A percentile compares a stretch with the other conserved stretches of the same genome.
Conservation (phyloP, 2,888 invertebrate genomes). For the Xiphydria camelus region DNA sequence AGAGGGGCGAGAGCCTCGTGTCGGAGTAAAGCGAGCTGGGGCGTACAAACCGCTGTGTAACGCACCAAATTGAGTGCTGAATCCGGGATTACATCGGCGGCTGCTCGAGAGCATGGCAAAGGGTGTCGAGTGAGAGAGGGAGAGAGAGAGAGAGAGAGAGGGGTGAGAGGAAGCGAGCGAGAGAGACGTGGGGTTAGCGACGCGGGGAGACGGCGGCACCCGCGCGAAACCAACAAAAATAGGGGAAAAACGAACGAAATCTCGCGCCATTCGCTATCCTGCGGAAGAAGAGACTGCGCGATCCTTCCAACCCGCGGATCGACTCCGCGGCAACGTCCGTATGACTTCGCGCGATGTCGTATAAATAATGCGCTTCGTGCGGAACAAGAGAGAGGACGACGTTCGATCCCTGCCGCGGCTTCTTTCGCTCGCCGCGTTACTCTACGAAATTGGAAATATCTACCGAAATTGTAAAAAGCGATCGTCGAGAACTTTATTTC, state of each 20-base stretch:
- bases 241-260: constrained; percentile 9
- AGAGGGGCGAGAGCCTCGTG: constrained; percentile 6
- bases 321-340: neutral
- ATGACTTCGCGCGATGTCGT: too few species aligned
- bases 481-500: too few species aligned
- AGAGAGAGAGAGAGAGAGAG: constrained; percentile 9
- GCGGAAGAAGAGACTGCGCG: constrained; percentile 11
- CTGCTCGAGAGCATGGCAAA: constrained; percentile 18
- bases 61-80: constrained; percentile 57
- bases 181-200: constrained; percentile 9
- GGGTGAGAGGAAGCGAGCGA: constrained; percentile 14
- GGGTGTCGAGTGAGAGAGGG: constrained; percentile 13
- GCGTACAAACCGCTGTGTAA: constrained; percentile 51
- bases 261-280: constrained; percentile 17
- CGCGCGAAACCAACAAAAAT: constrained; percentile 13
- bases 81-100: constrained; percentile 54
- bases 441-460: too few species aligned
- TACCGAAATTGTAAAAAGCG: too few species aligned
- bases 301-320: neutral
- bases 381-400: too few species aligned
- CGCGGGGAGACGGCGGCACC: constrained; percentile 8
- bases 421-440: too few species aligned
- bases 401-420: too few species aligned
- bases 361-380: too few species aligned
- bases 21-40: constrained; percentile 34